Evolutionary conservation across 2,888 invertebrate species (phyloP).

Genomic region (Perizoma flavofasciatum): DNA sequence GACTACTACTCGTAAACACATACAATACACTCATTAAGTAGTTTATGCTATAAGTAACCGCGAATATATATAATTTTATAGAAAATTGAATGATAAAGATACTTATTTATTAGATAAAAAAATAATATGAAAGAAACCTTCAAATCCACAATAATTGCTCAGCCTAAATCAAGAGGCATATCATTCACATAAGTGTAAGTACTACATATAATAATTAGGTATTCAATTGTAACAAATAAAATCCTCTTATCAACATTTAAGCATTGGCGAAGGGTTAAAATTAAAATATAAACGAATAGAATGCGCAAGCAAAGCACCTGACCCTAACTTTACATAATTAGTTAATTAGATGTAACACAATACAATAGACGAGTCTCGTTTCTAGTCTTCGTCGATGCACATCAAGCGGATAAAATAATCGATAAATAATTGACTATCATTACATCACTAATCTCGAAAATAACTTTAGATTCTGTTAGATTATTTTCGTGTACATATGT

Average conservation of each 20-base stretch:
- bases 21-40: slow-evolving; percentile 25
- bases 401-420: slow-evolving; percentile 7
- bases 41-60: slow-evolving; percentile 27
- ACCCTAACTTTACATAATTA: slow-evolving; percentile 2
- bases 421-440: slow-evolving; percentile 29
- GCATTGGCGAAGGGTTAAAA: too few species aligned
- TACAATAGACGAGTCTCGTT: too few species aligned
- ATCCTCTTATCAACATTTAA: too few species aligned
- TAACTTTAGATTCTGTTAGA: slow-evolving; percentile 15
- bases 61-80: slow-evolving; percentile 18
- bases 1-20: neutral
- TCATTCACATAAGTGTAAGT: neutral
- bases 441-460: slow-evolving; percentile 25
- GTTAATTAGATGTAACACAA: neutral
- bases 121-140: slow-evolving; percentile 8
- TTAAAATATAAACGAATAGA: neutral
- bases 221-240: too few species aligned
- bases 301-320: slow-evolving; percentile 25
- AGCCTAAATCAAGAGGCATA: neutral
- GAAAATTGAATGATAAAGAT: too few species aligned
- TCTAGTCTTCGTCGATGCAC: neutral
- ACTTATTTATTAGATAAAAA: neutral
- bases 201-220: neutral
- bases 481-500: slow-evolving; percentile 15
- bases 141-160: slow-evolving; percentile 7